Percentiles rank a stretch among this genome's conserved stretches.
phyloP scores from a whole-genome alignment of 2,888 invertebrate species.

The Parelbella ahira region DNA sequence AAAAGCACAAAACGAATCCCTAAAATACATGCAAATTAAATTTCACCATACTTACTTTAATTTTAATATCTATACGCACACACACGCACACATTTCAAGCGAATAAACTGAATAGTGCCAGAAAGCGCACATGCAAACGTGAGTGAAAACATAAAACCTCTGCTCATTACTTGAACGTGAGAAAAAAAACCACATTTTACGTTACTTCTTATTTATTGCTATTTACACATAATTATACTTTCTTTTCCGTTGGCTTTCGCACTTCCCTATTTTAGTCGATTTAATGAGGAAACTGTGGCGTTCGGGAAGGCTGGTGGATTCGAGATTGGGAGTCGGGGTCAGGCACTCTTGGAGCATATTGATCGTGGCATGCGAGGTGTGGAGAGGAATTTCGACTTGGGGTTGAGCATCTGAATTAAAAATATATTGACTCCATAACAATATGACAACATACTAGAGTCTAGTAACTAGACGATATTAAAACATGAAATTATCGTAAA shows the following conservation, averaged over 20 bases:
- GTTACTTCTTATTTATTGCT: slow-evolving; percentile 42
- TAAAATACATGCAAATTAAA: slow-evolving; percentile 31
- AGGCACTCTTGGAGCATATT: slow-evolving; percentile 50
- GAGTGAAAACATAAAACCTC: slow-evolving; percentile 53
- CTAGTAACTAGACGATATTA: too few species aligned
- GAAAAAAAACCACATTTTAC: slow-evolving; percentile 33
- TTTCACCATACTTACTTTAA: slow-evolving; percentile 29
- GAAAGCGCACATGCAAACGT: slow-evolving; percentile 48
- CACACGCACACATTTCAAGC: slow-evolving; percentile 50
- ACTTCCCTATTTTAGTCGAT: slow-evolving; percentile 42
- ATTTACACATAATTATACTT: slow-evolving; percentile 36
- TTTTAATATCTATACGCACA: slow-evolving; percentile 26
- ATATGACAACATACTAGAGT: too few species aligned
- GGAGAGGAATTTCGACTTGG: slow-evolving; percentile 50
- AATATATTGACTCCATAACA: slow-evolving; percentile 27
- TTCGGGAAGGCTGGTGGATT: slow-evolving; percentile 30
- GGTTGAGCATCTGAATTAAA: slow-evolving; percentile 47
- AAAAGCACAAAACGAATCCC: slow-evolving; percentile 25
- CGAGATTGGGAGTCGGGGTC: slow-evolving; percentile 30
- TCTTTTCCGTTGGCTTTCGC: slow-evolving; percentile 41
- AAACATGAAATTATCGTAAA: too few species aligned
- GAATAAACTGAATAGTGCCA: slow-evolving; percentile 34
- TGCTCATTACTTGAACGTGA: slow-evolving; percentile 52
- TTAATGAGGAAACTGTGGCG: slow-evolving; percentile 35
- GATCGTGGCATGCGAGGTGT: slow-evolving; percentile 56